phyloP scores from a whole-genome alignment of 2,888 invertebrate genomes.

The Xestia rhomboidea region DNA sequence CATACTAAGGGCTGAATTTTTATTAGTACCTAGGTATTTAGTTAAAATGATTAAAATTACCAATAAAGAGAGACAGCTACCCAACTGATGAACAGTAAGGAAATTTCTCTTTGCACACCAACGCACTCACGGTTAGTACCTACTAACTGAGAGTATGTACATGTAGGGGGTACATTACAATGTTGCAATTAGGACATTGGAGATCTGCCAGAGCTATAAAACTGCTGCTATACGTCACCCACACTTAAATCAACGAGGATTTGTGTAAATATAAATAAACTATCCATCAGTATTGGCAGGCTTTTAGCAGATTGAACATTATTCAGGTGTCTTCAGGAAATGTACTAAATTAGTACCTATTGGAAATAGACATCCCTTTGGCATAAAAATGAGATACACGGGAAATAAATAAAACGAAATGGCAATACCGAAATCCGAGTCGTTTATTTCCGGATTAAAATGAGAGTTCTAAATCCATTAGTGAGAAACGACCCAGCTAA shows the following conservation, averaged over 20 bases:
- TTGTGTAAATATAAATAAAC: conserved; percentile 60
- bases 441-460: conserved; percentile 52
- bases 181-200: conserved; percentile 72
- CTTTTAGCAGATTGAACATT: conserved; percentile 58
- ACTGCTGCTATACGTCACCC: conserved; percentile 56
- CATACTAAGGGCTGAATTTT: background rate
- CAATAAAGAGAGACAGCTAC: background rate
- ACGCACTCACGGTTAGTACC: conserved; percentile 5
- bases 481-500: conserved; percentile 21
- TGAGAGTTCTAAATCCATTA: conserved; percentile 49
- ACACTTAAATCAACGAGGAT: conserved; percentile 46
- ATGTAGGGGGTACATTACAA: conserved; percentile 5
- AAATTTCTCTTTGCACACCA: conserved; percentile 28
- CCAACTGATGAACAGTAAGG: background rate
- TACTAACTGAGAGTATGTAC: background rate
- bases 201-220: conserved; percentile 67
- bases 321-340: conserved; percentile 38
- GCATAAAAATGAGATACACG: conserved; percentile 29
- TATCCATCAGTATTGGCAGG: conserved; percentile 28
- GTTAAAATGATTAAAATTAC: background rate
- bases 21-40: background rate
- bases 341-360: conserved; percentile 20
- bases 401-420: conserved; percentile 26
- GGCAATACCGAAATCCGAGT: conserved; percentile 19
- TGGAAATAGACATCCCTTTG: conserved; percentile 6